phyloP scores from a whole-genome alignment of 2,888 invertebrate genomes.

The Chrysopilus asiliformis region DNA sequence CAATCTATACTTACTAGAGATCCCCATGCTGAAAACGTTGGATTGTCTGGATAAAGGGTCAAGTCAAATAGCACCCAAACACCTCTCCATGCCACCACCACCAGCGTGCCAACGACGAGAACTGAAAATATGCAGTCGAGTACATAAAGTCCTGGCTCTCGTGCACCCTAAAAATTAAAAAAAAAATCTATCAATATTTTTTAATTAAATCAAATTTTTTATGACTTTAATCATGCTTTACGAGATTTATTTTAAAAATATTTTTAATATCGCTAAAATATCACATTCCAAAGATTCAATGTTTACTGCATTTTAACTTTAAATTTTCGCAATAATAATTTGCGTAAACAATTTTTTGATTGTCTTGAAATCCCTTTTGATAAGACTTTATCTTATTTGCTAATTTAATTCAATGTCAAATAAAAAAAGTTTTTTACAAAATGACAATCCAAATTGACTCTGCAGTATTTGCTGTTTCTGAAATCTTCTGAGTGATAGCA shows the following conservation, averaged over 20 bases:
- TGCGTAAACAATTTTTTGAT: neutral
- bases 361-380: no score
- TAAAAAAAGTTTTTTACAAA: no score
- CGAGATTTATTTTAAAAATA: neutral
- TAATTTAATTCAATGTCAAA: no score
- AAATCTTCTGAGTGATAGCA: no score
- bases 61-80: conserved; percentile 71
- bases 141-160: conserved; percentile 58
- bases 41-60: conserved; percentile 60
- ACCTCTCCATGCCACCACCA: conserved; percentile 82
- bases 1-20: conserved; percentile 76
- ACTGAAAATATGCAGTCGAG: conserved; percentile 79
- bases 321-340: neutral
- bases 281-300: neutral
- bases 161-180: conserved; percentile 43
- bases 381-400: no score
- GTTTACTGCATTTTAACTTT: neutral
- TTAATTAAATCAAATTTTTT: conserved; percentile 1
- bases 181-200: conserved; percentile 1
- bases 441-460: no score
- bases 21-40: conserved; percentile 54
- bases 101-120: conserved; percentile 66
- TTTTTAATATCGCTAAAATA: neutral
- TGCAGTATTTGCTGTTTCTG: no score
- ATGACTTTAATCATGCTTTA: neutral